Percentiles rank a stretch among this genome's conserved stretches.
These are phyloP conservation scores for Cottus gobio DNA, from an alignment of 2,113 vertebrate genomes.

Conservation along the genomic window DNA sequence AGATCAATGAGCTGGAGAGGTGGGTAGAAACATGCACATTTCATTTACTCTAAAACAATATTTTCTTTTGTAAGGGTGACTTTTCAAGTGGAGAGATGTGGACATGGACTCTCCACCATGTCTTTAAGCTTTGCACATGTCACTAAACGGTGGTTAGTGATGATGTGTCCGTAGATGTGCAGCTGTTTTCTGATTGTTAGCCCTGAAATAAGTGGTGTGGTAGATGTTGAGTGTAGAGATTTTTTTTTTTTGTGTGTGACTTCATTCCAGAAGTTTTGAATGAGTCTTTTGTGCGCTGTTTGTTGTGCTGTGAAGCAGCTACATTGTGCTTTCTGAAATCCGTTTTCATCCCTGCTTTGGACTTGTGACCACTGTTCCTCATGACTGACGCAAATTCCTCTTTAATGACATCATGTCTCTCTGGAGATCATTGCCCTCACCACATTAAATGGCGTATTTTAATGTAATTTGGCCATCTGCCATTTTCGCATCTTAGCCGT, in stretches of 20 bases:
- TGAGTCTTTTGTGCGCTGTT: neutral
- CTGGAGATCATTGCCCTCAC: conserved; percentile 9
- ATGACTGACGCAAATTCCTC: neutral
- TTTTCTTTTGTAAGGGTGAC: neutral
- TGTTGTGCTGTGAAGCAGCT: neutral
- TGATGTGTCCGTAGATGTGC: neutral
- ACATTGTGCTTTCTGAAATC: neutral
- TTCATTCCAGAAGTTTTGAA: neutral
- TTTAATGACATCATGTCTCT: conserved; percentile 9
- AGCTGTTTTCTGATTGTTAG: neutral
- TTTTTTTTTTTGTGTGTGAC: neutral
- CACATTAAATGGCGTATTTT: conserved; percentile 9
- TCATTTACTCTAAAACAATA: neutral
- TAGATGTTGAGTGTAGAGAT: neutral
- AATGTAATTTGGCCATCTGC: conserved; percentile 22
- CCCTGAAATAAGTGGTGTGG: too few relatives aligned
- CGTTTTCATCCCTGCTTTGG: neutral
- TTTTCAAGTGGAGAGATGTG: neutral
- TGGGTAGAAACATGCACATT: conserved; percentile 67
- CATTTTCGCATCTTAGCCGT: neutral
- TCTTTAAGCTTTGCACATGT: neutral
- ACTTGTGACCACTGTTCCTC: neutral
- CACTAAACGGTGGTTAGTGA: neutral
- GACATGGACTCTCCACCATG: neutral
- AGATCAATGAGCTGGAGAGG: conserved; percentile 97